Conservation (phyloP, 1,140 invertebrate genomes). For the Drosophila bocqueti region DNA sequence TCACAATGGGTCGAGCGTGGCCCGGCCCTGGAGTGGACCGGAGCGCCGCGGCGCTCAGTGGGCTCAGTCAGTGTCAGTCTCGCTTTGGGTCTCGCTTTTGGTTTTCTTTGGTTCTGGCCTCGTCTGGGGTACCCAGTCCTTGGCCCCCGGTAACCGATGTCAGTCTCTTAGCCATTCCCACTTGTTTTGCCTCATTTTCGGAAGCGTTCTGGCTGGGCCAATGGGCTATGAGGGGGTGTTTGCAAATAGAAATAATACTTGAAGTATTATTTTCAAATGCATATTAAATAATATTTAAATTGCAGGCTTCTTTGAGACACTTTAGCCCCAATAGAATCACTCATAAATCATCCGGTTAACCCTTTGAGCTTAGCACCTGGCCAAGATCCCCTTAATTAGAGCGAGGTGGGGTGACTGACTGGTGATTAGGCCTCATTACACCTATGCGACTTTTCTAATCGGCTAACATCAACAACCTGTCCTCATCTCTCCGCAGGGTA, state of each 20-base stretch:
- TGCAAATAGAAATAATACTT: not conserved
- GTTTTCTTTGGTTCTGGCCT: conserved; percentile 8
- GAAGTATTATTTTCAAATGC: not conserved
- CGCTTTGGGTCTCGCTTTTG: conserved; percentile 18
- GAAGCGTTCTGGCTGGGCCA: conserved; percentile 6
- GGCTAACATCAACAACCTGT: conserved; percentile 25
- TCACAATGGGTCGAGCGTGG: conserved; percentile 37
- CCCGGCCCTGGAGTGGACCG: not conserved
- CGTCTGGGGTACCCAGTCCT: conserved; percentile 11
- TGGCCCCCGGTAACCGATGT: conserved; percentile 7
- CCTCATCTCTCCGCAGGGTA: conserved; percentile 55
- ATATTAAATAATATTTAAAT: not conserved
- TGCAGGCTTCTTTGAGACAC: not conserved
- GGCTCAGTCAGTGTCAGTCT: conserved; percentile 31
- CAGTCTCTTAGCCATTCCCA: conserved; percentile 8
- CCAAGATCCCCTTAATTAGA: conserved; percentile 22
- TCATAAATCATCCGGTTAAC: conserved; percentile 13
- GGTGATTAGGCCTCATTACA: conserved; percentile 45
- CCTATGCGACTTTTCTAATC: conserved; percentile 4
- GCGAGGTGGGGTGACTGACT: conserved; percentile 10
- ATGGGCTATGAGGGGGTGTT: conserved; percentile 1
- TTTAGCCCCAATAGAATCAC: not conserved
- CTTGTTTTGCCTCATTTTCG: conserved; percentile 39
- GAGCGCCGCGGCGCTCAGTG: conserved; percentile 3
- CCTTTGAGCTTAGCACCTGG: conserved; percentile 10